Base-by-base conservation (phyloP, 2,797 vertebrate species). In the Micromesistius poutassou region DNA sequence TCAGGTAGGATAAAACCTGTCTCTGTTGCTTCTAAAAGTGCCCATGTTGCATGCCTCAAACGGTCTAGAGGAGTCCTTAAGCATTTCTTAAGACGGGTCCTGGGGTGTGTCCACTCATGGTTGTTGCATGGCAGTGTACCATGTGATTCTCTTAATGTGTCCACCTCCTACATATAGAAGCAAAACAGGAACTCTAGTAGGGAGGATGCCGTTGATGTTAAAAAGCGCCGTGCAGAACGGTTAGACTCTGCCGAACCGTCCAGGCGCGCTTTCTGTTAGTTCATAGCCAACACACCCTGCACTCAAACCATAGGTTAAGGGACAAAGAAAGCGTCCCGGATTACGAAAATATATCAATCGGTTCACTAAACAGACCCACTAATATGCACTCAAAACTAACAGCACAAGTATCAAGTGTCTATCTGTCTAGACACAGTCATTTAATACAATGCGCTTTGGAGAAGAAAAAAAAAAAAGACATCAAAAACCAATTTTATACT, bases 71-170 rank as follows among this genome's bases (percentile, higher is more conserved):
- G 62, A n/a, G 71, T 71, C 14, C 14, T 71, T 30, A 30, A 10
- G 68, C 68, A 83, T 87, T 85, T 85, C 87, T 89, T 75, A 84
- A 78, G 79, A 84, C 84, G 85, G 84, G 84, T 88, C 84, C 88
- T 75, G 80, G 85, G 82, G 80, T 89, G 84, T 88, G 87, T 82
- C 85, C 76, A 81, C 62, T 25, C 88, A 85, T 90, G 87, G 77
- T 89, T 42, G 73, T 89, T 91, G 86, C 85, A 91, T 89, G 89
- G 85, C 87, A 85, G 80, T 90, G 75, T 85, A 81, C 85, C 38
- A 82, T 87, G 85, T 84, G 81, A 74, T 80, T 80, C 80, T 81
- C 79, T 72, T 87, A 80, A 78, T 84, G 83, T 75, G 83, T 78
- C 87, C 78, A 84, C 77, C 46, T 81, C 87, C n/a, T 81, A 81